A percentile compares a stretch with the other conserved stretches of the same genome.
These are phyloP conservation scores for Mythimna lalbum DNA, from an alignment of 2,888 invertebrate species.

Conservation along the genomic window DNA sequence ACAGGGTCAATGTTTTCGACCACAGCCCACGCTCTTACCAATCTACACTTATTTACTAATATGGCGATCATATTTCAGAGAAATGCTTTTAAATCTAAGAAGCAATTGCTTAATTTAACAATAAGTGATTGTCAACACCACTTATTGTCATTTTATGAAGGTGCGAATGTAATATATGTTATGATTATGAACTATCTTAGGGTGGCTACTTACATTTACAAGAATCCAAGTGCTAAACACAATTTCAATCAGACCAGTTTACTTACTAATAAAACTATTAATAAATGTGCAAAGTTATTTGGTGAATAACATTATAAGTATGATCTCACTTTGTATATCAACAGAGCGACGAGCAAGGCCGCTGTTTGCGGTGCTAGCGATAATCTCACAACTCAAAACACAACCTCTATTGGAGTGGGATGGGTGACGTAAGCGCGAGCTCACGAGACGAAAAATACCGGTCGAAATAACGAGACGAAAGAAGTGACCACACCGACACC, in stretches of 20 bases:
- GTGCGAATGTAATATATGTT: constrained; percentile 24
- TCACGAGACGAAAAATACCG: constrained; percentile 65
- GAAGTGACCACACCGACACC: constrained; percentile 51
- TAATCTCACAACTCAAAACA: constrained; percentile 80
- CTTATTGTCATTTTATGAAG: neutral
- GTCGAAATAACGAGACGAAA: constrained; percentile 54
- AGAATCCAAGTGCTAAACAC: constrained; percentile 32
- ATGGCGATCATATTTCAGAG: constrained; percentile 24
- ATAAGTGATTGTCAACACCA: constrained; percentile 6
- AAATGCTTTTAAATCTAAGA: constrained; percentile 21
- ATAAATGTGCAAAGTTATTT: constrained; percentile 68
- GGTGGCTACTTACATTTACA: constrained; percentile 28
- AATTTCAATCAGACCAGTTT: constrained; percentile 20
- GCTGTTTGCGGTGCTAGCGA: constrained; percentile 74
- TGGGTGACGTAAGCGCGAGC: constrained; percentile 81
- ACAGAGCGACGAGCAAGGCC: constrained; percentile 80
- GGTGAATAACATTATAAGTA: constrained; percentile 72
- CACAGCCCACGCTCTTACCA: constrained; percentile 67
- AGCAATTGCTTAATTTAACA: constrained; percentile 9
- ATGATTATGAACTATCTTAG: constrained; percentile 15
- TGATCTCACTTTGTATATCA: constrained; percentile 86
- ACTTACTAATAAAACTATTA: constrained; percentile 57
- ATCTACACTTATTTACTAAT: constrained; percentile 32
- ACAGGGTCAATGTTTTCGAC: constrained; percentile 82
- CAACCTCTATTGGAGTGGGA: constrained; percentile 71